These are phyloP conservation scores for Ceratothoa steindachneri DNA, from an alignment of 2,888 invertebrate genomes.

Conservation along the genomic window DNA sequence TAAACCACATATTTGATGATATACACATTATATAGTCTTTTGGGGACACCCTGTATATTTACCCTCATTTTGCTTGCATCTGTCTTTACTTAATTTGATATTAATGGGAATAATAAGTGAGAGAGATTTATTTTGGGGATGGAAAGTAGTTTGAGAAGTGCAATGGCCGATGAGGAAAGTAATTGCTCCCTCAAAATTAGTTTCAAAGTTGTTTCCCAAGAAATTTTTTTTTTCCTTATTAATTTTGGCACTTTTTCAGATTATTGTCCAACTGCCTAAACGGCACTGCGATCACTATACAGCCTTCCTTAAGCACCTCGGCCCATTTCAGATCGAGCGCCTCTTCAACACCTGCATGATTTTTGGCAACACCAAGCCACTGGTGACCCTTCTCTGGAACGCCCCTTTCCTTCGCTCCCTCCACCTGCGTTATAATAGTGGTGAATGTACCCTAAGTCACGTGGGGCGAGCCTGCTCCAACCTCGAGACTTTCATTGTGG, in stretches of 20 bases:
- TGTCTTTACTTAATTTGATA: too few species aligned
- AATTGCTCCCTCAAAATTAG: too few species aligned
- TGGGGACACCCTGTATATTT: too few species aligned
- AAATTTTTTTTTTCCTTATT: not conserved
- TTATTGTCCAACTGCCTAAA: not conserved
- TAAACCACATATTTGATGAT: too few species aligned
- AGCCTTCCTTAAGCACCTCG: not conserved
- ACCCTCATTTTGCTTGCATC: too few species aligned
- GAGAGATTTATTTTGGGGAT: too few species aligned
- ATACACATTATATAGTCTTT: too few species aligned
- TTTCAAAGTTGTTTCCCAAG: not conserved
- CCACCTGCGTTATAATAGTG: not conserved
- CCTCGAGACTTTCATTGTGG: not conserved
- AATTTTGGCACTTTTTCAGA: too few species aligned
- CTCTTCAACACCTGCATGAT: not conserved
- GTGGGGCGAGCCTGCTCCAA: not conserved
- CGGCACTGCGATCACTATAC: not conserved
- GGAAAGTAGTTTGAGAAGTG: too few species aligned
- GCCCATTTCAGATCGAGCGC: not conserved
- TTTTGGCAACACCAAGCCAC: slow-evolving; percentile 1
- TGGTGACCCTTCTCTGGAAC: not conserved
- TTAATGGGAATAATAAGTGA: too few species aligned
- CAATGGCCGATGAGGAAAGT: too few species aligned
- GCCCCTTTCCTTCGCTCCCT: not conserved
- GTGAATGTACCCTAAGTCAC: not conserved